Conservation (phyloP, 2,113 vertebrate species). For the Apteryx owenii region DNA sequence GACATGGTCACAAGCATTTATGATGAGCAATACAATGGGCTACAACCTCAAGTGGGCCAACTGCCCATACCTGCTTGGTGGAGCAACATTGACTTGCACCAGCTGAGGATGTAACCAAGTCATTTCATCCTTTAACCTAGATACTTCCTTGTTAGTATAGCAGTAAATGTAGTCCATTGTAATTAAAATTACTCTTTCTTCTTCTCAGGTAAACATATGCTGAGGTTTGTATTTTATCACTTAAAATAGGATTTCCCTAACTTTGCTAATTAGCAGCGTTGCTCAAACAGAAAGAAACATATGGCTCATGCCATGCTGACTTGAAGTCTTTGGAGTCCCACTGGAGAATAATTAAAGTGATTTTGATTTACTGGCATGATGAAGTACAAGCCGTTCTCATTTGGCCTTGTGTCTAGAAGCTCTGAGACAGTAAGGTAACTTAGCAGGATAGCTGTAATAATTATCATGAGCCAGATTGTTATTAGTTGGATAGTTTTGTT, state of each 20-base stretch:
- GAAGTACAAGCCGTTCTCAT: not conserved
- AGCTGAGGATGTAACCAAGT: not conserved
- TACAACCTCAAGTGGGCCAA: not conserved
- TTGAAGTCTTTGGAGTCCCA: constrained; percentile 36
- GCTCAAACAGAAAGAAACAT: not conserved
- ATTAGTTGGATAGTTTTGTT: constrained; percentile 24
- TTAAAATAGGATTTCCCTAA: constrained; percentile 9
- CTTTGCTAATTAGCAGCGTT: constrained; percentile 3
- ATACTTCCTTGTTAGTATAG: constrained; percentile 4
- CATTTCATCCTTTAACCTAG: not conserved
- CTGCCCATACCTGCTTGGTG: not conserved
- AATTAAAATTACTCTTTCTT: not conserved
- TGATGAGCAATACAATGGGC: not conserved
- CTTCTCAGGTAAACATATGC: constrained; percentile 29
- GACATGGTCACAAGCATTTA: accelerated
- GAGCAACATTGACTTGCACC: not conserved
- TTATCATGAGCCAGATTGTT: constrained; percentile 39
- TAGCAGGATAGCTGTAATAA: constrained; percentile 38
- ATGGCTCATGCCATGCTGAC: constrained; percentile 15
- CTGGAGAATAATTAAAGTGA: constrained; percentile 52
- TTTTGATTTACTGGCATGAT: constrained; percentile 36
- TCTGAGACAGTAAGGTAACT: not conserved
- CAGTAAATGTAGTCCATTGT: not conserved
- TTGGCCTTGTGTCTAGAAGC: not conserved
- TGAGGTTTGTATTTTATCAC: constrained; percentile 14